phyloP scores from a whole-genome alignment of 2,797 vertebrate species.

The Malurus splendens region DNA sequence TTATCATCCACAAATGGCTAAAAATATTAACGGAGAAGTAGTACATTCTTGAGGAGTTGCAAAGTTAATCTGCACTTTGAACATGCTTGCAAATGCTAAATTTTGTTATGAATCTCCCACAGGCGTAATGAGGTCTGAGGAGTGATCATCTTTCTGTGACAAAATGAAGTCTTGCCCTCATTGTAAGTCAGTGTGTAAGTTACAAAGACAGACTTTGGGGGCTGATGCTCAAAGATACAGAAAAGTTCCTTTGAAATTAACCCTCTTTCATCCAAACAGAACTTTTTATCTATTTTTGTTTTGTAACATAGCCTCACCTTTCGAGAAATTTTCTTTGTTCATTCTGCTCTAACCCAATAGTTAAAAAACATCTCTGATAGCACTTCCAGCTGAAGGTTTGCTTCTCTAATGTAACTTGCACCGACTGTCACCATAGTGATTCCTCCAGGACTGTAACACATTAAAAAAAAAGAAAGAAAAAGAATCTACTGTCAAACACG shows the following conservation, averaged over 20 bases:
- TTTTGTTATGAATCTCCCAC: not conserved
- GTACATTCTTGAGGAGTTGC: not conserved
- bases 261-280: not conserved
- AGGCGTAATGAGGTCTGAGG: not conserved
- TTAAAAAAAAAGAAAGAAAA: not conserved
- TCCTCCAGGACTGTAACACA: not conserved
- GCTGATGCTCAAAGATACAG: not conserved
- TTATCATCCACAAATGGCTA: not conserved
- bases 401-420: not conserved
- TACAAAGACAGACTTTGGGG: not conserved
- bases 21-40: not conserved
- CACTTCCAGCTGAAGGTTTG: not conserved
- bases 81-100: not conserved
- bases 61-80: not conserved
- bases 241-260: not conserved
- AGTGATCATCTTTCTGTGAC: not conserved
- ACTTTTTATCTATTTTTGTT: not conserved
- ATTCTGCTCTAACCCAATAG: not conserved
- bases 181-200: accelerated
- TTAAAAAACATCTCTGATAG: not conserved
- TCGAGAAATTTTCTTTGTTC: not conserved
- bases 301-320: not conserved
- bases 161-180: not conserved
- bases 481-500: not conserved
- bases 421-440: not conserved